phyloP scores from a whole-genome alignment of 2,113 vertebrate genomes.

The Oryzias javanicus region DNA sequence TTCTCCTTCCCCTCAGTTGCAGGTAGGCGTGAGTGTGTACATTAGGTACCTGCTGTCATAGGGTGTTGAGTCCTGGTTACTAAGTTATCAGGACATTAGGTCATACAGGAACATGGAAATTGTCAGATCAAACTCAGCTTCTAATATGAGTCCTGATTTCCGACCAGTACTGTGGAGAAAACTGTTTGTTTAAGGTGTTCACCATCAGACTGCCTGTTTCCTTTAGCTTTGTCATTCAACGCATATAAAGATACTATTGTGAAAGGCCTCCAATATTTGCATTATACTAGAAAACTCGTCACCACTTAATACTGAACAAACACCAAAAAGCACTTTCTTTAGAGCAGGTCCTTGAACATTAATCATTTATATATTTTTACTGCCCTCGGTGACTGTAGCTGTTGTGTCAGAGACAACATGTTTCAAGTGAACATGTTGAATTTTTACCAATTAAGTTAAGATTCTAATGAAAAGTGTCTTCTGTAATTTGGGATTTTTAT shows the following conservation, averaged over 20 bases:
- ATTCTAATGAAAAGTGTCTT: not conserved
- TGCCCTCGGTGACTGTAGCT: not conserved
- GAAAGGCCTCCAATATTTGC: slow-evolving; percentile 33
- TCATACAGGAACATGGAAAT: slow-evolving; percentile 31
- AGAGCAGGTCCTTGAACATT: slow-evolving; percentile 3
- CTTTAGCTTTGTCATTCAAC: slow-evolving; percentile 6
- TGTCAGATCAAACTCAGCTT: slow-evolving; percentile 36
- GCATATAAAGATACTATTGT: slow-evolving; percentile 22
- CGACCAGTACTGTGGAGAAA: slow-evolving; percentile 18
- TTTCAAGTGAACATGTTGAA: not conserved
- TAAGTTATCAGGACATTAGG: slow-evolving; percentile 42
- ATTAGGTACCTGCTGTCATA: not conserved
- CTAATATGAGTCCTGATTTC: slow-evolving; percentile 30
- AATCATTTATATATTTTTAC: not conserved
- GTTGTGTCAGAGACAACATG: not conserved
- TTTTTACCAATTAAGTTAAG: not conserved
- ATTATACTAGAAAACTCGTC: no score
- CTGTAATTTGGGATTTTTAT: not conserved
- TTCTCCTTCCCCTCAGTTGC: not conserved
- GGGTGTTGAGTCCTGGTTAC: slow-evolving; percentile 41
- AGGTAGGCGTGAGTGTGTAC: not conserved
- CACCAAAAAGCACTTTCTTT: not conserved
- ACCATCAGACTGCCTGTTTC: slow-evolving; percentile 7
- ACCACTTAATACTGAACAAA: slow-evolving; percentile 14
- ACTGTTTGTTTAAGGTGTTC: slow-evolving; percentile 31